phyloP scores from a whole-genome alignment of 1,140 invertebrate species.

The Bombus terrestris region DNA sequence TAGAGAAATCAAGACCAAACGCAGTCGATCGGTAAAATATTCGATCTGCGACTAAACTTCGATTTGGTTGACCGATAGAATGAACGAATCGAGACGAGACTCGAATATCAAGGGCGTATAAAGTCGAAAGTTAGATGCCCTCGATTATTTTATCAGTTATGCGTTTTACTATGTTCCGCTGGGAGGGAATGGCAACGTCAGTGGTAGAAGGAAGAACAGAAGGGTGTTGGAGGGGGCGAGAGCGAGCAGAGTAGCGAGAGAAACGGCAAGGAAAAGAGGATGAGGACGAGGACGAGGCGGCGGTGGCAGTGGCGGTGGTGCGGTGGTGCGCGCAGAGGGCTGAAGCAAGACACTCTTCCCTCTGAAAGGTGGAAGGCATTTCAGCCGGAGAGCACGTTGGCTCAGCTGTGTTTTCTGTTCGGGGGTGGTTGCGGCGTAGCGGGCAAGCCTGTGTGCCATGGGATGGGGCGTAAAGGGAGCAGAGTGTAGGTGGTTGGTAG shows the following conservation, averaged over 20 bases:
- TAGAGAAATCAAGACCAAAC: background rate
- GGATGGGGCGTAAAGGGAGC: conserved; percentile 64
- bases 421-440: conserved; percentile 75
- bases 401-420: conserved; percentile 80
- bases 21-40: background rate
- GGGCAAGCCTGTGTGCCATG: conserved; percentile 56
- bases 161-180: conserved; percentile 47
- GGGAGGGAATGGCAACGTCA: conserved; percentile 42
- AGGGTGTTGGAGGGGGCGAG: conserved; percentile 42
- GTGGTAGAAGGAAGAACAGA: conserved; percentile 49
- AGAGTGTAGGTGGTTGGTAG: conserved; percentile 68
- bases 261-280: conserved; percentile 33
- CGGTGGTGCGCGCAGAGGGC: conserved; percentile 16
- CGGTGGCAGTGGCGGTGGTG: conserved; percentile 4
- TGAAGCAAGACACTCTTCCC: conserved; percentile 69
- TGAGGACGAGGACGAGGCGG: conserved; percentile 50
- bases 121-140: background rate
- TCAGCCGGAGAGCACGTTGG: conserved; percentile 75
- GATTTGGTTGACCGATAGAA: background rate
- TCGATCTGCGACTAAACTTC: background rate
- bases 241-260: conserved; percentile 6
- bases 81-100: background rate
- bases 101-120: background rate
- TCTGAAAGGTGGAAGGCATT: conserved; percentile 74
- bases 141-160: conserved; percentile 65